Conservation (phyloP, 2,797 vertebrate genomes). For the Tauraco hartlaubi region DNA sequence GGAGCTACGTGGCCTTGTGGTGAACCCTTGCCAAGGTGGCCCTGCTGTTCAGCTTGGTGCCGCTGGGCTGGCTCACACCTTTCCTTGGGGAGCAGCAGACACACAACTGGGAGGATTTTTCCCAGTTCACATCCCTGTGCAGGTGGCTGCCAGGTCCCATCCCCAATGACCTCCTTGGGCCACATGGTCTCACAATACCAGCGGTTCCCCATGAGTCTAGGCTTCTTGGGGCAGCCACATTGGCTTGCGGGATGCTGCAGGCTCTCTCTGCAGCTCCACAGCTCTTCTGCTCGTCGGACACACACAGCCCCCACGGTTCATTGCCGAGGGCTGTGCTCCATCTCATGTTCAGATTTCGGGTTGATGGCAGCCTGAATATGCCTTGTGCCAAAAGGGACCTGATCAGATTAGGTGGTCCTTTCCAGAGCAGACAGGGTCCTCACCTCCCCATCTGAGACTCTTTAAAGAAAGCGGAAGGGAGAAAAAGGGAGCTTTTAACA, state of each 20-base stretch:
- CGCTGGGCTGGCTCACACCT: background rate
- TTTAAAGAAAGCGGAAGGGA: conserved; percentile 39
- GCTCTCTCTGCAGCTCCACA: background rate
- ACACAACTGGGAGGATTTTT: background rate
- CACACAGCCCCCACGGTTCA: background rate
- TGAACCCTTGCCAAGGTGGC: background rate
- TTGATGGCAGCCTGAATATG: background rate
- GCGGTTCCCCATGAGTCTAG: background rate
- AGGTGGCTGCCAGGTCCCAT: background rate
- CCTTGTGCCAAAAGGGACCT: conserved; percentile 1
- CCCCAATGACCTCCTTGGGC: background rate
- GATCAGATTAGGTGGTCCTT: conserved; percentile 59
- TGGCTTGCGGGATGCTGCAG: background rate
- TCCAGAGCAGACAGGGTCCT: conserved; percentile 58
- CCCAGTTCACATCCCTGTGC: background rate
- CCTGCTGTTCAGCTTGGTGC: background rate
- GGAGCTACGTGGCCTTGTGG: background rate
- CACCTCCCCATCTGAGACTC: conserved; percentile 41
- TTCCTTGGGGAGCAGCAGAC: background rate
- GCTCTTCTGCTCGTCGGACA: background rate
- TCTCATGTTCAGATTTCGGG: background rate
- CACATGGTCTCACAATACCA: accelerated
- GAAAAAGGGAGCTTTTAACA: conserved; percentile 42
- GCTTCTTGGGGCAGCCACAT: background rate
- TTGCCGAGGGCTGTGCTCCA: background rate